These are phyloP conservation scores for Parazoanthus atlanticus DNA, from an alignment of 92 coral and sea anemone species.

Conservation along the genomic window DNA sequence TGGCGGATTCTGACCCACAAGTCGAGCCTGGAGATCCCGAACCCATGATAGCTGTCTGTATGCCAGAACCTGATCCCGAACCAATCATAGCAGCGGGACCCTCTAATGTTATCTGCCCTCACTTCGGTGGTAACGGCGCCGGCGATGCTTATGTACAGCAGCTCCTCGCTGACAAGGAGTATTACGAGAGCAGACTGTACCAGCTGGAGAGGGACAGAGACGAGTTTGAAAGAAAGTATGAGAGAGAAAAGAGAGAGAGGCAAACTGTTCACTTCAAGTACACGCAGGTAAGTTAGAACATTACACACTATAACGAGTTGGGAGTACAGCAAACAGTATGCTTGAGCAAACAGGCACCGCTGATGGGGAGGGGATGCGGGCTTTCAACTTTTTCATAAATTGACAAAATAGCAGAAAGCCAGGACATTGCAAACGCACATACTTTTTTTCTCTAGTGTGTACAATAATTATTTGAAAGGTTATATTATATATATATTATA, in stretches of 20 bases:
- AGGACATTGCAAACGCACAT: no score
- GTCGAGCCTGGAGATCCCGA: not conserved
- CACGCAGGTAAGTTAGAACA: constrained; percentile 2
- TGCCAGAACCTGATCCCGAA: not conserved
- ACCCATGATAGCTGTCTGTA: not conserved
- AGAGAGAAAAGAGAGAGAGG: constrained; percentile 76
- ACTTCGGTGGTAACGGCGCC: not conserved
- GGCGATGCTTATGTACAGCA: constrained; percentile 39
- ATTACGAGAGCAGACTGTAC: constrained; percentile 51
- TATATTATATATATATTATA: no score
- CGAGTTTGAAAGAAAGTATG: constrained; percentile 71
- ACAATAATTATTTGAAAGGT: no score
- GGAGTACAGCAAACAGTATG: no score
- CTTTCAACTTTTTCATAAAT: no score
- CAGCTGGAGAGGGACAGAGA: constrained; percentile 77
- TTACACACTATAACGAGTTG: no score
- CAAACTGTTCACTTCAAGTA: constrained; percentile 56
- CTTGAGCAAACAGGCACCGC: no score
- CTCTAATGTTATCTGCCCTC: constrained; percentile 9
- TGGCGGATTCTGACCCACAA: constrained; percentile 23
- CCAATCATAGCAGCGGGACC: not conserved
- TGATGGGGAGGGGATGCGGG: no score
- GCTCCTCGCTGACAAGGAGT: constrained; percentile 41
- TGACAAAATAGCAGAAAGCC: no score
- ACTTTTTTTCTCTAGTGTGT: no score